These are phyloP conservation scores for Monochamus alternatus DNA, from an alignment of 2,888 invertebrate genomes.

Conservation along the genomic window DNA sequence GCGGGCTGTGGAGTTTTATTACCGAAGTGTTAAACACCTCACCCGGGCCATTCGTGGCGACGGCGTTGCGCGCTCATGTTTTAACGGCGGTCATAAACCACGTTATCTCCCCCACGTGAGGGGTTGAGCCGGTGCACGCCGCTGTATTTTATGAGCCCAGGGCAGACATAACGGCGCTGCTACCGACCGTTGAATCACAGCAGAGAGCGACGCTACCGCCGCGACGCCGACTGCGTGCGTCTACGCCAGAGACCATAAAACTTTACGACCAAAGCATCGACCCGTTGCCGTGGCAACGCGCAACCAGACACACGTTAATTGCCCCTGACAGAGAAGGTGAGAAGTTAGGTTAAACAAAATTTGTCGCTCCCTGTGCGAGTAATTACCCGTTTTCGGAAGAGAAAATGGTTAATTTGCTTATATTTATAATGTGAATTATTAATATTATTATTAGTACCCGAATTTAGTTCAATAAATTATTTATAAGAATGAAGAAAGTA, in stretches of 20 bases:
- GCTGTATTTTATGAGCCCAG: constrained; percentile 66
- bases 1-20: constrained; percentile 46
- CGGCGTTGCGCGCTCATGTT: constrained; percentile 33
- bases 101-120: constrained; percentile 42
- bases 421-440: no score
- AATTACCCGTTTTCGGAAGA: no score
- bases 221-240: constrained; percentile 68
- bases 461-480: no score
- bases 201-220: constrained; percentile 62
- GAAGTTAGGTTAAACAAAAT: constrained; percentile 24
- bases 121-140: constrained; percentile 53
- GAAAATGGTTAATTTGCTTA: no score
- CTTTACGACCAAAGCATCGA: constrained; percentile 71
- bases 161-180: constrained; percentile 67
- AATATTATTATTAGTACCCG: no score
- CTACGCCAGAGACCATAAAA: constrained; percentile 70
- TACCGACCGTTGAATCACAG: constrained; percentile 64
- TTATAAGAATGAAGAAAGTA: no score
- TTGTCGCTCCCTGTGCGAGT: no score
- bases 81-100: constrained; percentile 50
- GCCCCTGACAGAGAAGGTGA: constrained; percentile 29
- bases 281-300: constrained; percentile 70
- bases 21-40: constrained; percentile 47
- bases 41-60: constrained; percentile 32
- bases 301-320: constrained; percentile 47